Percentiles rank a stretch among this genome's conserved stretches.
Evolutionary conservation across 2,797 vertebrate species (phyloP).

Genomic region (Neopelma chrysocephalum): DNA sequence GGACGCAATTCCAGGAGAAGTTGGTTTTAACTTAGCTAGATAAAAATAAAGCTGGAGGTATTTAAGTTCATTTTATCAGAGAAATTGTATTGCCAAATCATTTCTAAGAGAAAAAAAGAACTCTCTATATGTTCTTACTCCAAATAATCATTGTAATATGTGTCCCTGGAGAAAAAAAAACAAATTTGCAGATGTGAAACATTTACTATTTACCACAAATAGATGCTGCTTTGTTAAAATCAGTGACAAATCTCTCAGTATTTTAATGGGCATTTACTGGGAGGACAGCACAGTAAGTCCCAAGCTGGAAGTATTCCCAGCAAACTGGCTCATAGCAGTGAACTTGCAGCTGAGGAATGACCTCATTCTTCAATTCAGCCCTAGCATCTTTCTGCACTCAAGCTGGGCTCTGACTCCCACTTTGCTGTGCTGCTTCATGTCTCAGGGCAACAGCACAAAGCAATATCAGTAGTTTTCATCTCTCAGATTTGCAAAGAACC

Average conservation of each 20-base stretch:
- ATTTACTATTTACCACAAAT: background rate
- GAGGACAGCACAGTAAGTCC: background rate
- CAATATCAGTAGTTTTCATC: background rate
- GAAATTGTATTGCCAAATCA: background rate
- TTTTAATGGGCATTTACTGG: background rate
- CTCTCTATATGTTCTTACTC: background rate
- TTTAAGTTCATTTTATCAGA: background rate
- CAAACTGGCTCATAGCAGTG: background rate
- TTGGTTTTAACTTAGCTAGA: background rate
- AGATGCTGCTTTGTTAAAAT: background rate
- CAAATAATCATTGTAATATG: background rate
- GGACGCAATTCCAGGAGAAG: background rate
- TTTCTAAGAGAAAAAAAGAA: background rate
- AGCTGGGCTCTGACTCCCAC: background rate
- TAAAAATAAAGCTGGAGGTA: slow-evolving; percentile 6
- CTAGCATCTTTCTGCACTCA: background rate
- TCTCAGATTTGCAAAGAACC: background rate
- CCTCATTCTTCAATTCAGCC: background rate
- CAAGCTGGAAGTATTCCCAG: background rate
- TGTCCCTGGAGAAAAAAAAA: background rate
- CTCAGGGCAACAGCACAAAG: background rate
- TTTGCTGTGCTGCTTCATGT: background rate
- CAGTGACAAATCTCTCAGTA: background rate
- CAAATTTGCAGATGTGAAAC: background rate
- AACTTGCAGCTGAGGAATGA: background rate